phyloP scores from a whole-genome alignment of 2,888 invertebrate genomes.

The Aromia moschata region DNA sequence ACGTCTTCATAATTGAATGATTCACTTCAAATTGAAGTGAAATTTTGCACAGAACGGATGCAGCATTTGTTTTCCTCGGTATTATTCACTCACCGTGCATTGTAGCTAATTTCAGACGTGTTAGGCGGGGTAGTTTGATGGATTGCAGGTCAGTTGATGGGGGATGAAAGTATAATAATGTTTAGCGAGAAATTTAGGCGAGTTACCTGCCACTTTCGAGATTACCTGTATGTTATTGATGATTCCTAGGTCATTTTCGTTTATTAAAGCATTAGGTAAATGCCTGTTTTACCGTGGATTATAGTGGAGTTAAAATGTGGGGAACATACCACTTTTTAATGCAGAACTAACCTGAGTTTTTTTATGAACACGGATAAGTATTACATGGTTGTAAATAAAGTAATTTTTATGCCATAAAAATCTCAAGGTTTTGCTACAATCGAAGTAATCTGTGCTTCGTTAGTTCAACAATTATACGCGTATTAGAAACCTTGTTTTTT shows the following conservation, averaged over 20 bases:
- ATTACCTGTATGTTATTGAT: background rate
- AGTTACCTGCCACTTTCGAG: background rate
- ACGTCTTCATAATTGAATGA: too few species aligned
- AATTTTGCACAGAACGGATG: too few species aligned
- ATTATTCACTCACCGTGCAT: conserved; percentile 13
- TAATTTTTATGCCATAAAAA: too few species aligned
- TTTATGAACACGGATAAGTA: too few species aligned
- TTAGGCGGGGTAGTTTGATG: background rate
- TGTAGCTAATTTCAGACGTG: conserved; percentile 4
- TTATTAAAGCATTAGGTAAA: background rate
- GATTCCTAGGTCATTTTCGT: too few species aligned
- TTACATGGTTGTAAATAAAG: too few species aligned
- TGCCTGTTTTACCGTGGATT: background rate
- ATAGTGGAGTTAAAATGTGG: background rate
- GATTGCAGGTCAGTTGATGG: background rate
- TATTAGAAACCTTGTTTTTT: too few species aligned
- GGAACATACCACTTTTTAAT: too few species aligned
- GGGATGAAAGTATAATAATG: background rate
- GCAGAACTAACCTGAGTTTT: too few species aligned
- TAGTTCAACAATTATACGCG: too few species aligned
- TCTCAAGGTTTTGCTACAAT: background rate
- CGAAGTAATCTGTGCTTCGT: background rate
- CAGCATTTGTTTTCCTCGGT: too few species aligned
- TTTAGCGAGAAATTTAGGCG: background rate
- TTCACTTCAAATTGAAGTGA: too few species aligned